Conservation (phyloP, 1,140 invertebrate species). For the Danaus melanippus region DNA sequence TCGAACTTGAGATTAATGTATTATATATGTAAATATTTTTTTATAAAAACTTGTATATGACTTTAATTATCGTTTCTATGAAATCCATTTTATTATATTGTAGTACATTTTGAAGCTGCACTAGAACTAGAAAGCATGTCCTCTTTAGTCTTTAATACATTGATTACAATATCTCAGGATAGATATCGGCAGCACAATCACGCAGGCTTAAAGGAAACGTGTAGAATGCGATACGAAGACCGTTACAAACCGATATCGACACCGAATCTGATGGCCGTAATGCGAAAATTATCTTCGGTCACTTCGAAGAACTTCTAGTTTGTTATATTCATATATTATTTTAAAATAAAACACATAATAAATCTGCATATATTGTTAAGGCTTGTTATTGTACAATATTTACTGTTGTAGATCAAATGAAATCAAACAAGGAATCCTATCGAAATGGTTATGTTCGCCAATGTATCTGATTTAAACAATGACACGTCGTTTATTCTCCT, state of each 20-base stretch:
- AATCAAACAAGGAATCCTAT: slow-evolving; percentile 10
- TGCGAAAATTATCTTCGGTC: slow-evolving; percentile 58
- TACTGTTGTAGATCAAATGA: too few species aligned
- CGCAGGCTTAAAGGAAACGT: slow-evolving; percentile 35
- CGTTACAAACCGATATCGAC: slow-evolving; percentile 56
- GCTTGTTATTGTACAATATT: too few species aligned
- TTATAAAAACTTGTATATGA: too few species aligned
- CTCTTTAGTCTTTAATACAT: slow-evolving; percentile 15
- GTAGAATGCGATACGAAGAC: slow-evolving; percentile 53
- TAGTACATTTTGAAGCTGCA: neutral
- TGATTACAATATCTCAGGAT: slow-evolving; percentile 18
- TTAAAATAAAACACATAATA: too few species aligned
- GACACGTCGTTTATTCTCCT: slow-evolving; percentile 60
- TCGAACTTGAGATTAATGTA: slow-evolving; percentile 4
- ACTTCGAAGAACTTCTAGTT: slow-evolving; percentile 10
- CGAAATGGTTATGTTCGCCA: slow-evolving; percentile 60
- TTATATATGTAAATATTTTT: slow-evolving; percentile 3
- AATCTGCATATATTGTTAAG: too few species aligned
- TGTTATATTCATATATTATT: too few species aligned
- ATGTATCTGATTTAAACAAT: slow-evolving; percentile 64
- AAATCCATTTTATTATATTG: neutral
- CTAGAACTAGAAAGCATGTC: slow-evolving; percentile 8
- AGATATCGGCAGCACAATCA: slow-evolving; percentile 28
- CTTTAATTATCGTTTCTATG: too few species aligned
- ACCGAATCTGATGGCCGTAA: slow-evolving; percentile 55